phyloP scores from a whole-genome alignment of 2,113 vertebrate species.

The Xiphias gladius region DNA sequence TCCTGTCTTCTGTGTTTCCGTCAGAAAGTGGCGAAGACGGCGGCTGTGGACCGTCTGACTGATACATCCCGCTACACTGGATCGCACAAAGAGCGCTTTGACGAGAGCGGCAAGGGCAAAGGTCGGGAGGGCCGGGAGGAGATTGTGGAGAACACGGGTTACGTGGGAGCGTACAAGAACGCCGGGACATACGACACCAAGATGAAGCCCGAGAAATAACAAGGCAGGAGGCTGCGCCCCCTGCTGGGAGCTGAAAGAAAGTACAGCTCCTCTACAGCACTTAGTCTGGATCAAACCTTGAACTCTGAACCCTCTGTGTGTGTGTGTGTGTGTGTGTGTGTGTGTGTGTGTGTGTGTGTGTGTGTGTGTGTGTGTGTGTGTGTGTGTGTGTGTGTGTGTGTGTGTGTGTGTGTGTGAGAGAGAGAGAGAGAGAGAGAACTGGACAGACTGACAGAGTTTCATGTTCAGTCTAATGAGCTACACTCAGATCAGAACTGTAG shows the following conservation, averaged over 20 bases:
- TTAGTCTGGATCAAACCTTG: conserved; percentile 74
- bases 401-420: too few relatives aligned
- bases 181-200: conserved; percentile 93
- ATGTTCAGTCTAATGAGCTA: conserved; percentile 13
- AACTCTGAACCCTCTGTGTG: conserved; percentile 49
- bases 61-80: conserved; percentile 95
- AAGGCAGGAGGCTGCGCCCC: not conserved
- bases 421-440: too few relatives aligned
- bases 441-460: conserved; percentile 15
- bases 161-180: conserved; percentile 93
- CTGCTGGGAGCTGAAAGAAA: conserved; percentile 16
- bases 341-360: conserved; percentile 17
- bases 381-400: too few relatives aligned
- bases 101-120: conserved; percentile 90
- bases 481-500: conserved; percentile 21
- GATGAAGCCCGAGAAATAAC: conserved; percentile 83
- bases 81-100: conserved; percentile 95
- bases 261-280: conserved; percentile 39
- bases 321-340: conserved; percentile 20
- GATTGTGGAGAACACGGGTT: conserved; percentile 92
- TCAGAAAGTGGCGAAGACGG: conserved; percentile 91
- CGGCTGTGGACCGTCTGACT: conserved; percentile 91
- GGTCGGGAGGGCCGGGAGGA: conserved; percentile 93
- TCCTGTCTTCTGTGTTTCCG: conserved; percentile 1
- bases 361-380: too few relatives aligned